These are phyloP conservation scores for Unio delphinus DNA, from an alignment of 2,888 invertebrate species.

Conservation along the genomic window DNA sequence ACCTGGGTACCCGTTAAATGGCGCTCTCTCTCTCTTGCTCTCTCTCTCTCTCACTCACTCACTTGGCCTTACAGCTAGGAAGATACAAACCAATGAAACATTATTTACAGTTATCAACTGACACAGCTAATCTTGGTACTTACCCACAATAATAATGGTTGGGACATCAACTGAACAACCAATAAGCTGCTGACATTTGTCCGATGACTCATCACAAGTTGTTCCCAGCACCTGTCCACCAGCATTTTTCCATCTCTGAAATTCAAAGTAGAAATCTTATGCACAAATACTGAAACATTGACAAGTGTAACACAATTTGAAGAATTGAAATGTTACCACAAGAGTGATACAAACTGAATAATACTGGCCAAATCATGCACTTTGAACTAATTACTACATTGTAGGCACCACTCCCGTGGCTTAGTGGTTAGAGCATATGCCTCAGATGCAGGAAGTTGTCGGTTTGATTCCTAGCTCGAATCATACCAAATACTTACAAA, in stretches of 20 bases:
- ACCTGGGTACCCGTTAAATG: too few relatives aligned
- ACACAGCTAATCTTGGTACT: neutral
- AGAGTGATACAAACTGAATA: too few relatives aligned
- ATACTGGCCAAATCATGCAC: too few relatives aligned
- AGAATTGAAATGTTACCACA: neutral
- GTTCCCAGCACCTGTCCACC: slow-evolving; percentile 62
- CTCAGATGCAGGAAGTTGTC: too few relatives aligned
- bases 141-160: slow-evolving; percentile 5
- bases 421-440: too few relatives aligned
- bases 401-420: too few relatives aligned
- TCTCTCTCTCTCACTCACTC: too few relatives aligned
- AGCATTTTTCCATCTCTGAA: slow-evolving; percentile 41
- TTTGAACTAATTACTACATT: too few relatives aligned
- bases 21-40: too few relatives aligned
- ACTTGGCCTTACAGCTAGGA: too few relatives aligned
- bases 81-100: neutral
- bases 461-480: too few relatives aligned
- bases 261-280: slow-evolving; percentile 2
- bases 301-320: slow-evolving; percentile 8
- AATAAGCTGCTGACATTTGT: neutral
- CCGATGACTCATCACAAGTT: slow-evolving; percentile 8
- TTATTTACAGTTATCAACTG: neutral
- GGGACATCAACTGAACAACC: slow-evolving; percentile 1
- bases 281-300: neutral
- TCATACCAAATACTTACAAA: too few relatives aligned